Percentiles rank a stretch among this genome's conserved stretches.
These are phyloP conservation scores for Sebastiscus tertius DNA, from an alignment of 2,797 vertebrate species.

Conservation along the genomic window DNA sequence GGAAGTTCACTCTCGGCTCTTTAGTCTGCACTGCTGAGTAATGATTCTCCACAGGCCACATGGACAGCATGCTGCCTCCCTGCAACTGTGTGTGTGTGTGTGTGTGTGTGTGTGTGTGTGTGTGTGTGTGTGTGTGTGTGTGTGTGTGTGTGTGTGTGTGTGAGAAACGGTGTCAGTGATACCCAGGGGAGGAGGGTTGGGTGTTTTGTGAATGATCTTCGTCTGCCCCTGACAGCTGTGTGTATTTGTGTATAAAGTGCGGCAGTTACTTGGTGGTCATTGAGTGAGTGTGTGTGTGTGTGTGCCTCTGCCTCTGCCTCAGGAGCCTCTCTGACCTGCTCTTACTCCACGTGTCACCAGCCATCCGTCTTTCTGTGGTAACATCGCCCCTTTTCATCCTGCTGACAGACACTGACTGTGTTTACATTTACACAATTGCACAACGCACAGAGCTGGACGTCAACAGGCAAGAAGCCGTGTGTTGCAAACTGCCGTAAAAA, in stretches of 20 bases:
- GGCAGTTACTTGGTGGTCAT: slow-evolving; percentile 58
- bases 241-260: slow-evolving; percentile 78
- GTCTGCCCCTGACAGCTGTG: slow-evolving; percentile 82
- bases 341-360: slow-evolving; percentile 72
- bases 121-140: slow-evolving; percentile 39
- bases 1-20: slow-evolving; percentile 68
- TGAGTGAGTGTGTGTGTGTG: slow-evolving; percentile 22
- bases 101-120: slow-evolving; percentile 44
- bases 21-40: slow-evolving; percentile 82
- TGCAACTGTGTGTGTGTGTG: slow-evolving; percentile 57
- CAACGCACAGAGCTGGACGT: too few species aligned
- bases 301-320: slow-evolving; percentile 51
- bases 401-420: slow-evolving; percentile 13
- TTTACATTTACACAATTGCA: neutral
- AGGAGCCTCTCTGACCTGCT: slow-evolving; percentile 74
- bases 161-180: slow-evolving; percentile 82
- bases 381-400: slow-evolving; percentile 28
- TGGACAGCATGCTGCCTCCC: slow-evolving; percentile 80
- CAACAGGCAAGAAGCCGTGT: too few species aligned
- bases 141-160: slow-evolving; percentile 41
- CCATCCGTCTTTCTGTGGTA: slow-evolving; percentile 55
- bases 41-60: slow-evolving; percentile 83
- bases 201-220: slow-evolving; percentile 85
- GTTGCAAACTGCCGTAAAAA: too few species aligned
- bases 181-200: slow-evolving; percentile 69